These are phyloP conservation scores for Trichopria drosophilae DNA, from an alignment of 2,888 invertebrate species.

Conservation along the genomic window DNA sequence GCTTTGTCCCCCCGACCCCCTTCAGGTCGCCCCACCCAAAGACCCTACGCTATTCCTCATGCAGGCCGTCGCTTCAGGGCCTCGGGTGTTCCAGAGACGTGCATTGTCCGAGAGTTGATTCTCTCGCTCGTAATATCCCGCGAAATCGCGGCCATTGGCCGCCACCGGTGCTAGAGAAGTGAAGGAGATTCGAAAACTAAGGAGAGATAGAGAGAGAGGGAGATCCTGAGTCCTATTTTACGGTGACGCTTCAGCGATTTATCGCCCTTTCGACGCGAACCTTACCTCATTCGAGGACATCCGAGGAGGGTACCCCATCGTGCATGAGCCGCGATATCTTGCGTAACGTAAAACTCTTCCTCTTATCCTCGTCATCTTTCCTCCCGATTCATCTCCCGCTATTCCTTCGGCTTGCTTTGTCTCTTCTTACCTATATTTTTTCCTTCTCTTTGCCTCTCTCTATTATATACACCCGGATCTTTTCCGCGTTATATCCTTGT, in stretches of 20 bases:
- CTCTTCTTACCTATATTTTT: too few relatives aligned
- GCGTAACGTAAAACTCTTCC: constrained; percentile 25
- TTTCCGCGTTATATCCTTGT: too few relatives aligned
- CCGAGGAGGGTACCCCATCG: constrained; percentile 30
- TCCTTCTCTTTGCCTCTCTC: too few relatives aligned
- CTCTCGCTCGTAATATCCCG: constrained; percentile 28
- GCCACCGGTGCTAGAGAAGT: too few relatives aligned
- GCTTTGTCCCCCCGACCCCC: too few relatives aligned
- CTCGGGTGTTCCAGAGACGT: constrained; percentile 7
- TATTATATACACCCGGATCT: too few relatives aligned
- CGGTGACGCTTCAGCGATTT: constrained; percentile 30
- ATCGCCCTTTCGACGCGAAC: constrained; percentile 30
- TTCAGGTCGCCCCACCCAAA: constrained; percentile 1
- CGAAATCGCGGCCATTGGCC: constrained; percentile 14
- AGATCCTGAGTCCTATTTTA: constrained; percentile 29
- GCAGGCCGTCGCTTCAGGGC: neutral
- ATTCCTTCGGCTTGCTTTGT: too few relatives aligned
- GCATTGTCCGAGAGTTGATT: constrained; percentile 30
- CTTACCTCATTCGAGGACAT: constrained; percentile 31
- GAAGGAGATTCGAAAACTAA: constrained; percentile 27
- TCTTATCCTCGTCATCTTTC: constrained; percentile 11
- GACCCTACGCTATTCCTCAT: neutral
- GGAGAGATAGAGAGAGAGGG: constrained; percentile 27
- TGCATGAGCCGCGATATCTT: constrained; percentile 19
- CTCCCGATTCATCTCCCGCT: constrained; percentile 2